Base-by-base conservation (phyloP, 2,888 invertebrate species). In the Hypercompe scribonia region DNA sequence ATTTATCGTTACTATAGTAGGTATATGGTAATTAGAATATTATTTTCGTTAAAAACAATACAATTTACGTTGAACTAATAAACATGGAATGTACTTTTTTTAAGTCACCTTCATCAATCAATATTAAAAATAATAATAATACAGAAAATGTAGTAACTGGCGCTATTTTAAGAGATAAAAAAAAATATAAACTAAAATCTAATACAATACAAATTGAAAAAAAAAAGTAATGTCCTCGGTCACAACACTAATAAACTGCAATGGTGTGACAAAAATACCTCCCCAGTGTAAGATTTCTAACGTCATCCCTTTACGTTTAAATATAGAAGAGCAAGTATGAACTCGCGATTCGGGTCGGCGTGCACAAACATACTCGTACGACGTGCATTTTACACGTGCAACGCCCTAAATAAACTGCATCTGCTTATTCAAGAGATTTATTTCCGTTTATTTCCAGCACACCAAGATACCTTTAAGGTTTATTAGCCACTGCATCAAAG, bases 311-410 rank as follows among this genome's bases (percentile, higher is more conserved):
- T 82, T 88, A 82, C 81, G 79, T 84, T 42, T 93, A 92, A 91
- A 88, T 91, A 90, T 93, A 93, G 92, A 89, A 81, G 82, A 73
- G 80, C 81, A 84, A 68, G 80, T 85, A 79, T 87, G 89, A 90
- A 89, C 90, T 85, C 86, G 89, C 88, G 87, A 92, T 92, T 90
- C 89, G 88, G 91, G 92, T 91, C 93, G 90, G 79, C 85, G 86
- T 87, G 85, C 84, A 82, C 83, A 61, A 61, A 61, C 61, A 61
- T 61, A 18, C 61, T 87, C 89, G 86, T 86, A 84, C 82, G 80
- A 81, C 85, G 87, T 80, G 81, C 82, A 78, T 77, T 79, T 75
- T 78, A 80, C 81, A 85, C 85, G 77, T 71, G 76, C 78, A 80
- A 81, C 72, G 76, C 68, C 79, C 75, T 74, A 83, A 81, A 82